phyloP scores from a whole-genome alignment of 2,797 vertebrate genomes.

The Pangasius sanitwongsei region DNA sequence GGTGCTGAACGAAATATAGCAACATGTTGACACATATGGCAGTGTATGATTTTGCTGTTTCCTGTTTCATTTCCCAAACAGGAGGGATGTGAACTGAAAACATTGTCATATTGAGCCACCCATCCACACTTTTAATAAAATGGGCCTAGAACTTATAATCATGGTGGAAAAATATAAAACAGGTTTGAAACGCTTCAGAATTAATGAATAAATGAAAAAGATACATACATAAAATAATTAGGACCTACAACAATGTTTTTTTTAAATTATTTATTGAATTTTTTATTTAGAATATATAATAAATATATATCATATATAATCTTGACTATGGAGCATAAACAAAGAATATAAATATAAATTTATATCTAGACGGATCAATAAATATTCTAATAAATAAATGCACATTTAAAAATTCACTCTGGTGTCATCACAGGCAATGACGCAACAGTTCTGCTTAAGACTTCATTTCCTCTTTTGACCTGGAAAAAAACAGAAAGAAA shows the following conservation, averaged over 20 bases:
- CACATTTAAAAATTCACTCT: slow-evolving; percentile 60
- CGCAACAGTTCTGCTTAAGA: slow-evolving; percentile 67
- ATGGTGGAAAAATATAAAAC: not conserved
- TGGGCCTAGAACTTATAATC: not conserved
- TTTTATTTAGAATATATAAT: slow-evolving; percentile 39
- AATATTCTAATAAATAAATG: slow-evolving; percentile 79
- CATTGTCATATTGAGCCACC: not conserved
- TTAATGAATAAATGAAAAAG: not conserved
- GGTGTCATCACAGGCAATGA: slow-evolving; percentile 47
- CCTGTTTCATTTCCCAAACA: not conserved
- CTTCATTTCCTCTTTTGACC: slow-evolving; percentile 72
- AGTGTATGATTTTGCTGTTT: not conserved
- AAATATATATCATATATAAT: too few species aligned
- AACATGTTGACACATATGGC: not conserved
- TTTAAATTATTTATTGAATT: slow-evolving; percentile 71
- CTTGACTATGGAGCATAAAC: slow-evolving; percentile 24
- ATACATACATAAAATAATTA: not conserved
- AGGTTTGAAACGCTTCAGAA: not conserved
- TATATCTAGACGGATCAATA: slow-evolving; percentile 67
- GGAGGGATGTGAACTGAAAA: not conserved
- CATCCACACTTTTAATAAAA: not conserved
- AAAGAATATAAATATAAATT: slow-evolving; percentile 63
- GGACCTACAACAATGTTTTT: not conserved
- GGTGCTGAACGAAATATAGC: slow-evolving; percentile 61
- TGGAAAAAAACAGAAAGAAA: slow-evolving; percentile 57